A percentile compares a stretch with the other conserved stretches of the same genome.
These are phyloP conservation scores for Cotesia congregata DNA, from an alignment of 2,888 invertebrate genomes.

Conservation along the genomic window DNA sequence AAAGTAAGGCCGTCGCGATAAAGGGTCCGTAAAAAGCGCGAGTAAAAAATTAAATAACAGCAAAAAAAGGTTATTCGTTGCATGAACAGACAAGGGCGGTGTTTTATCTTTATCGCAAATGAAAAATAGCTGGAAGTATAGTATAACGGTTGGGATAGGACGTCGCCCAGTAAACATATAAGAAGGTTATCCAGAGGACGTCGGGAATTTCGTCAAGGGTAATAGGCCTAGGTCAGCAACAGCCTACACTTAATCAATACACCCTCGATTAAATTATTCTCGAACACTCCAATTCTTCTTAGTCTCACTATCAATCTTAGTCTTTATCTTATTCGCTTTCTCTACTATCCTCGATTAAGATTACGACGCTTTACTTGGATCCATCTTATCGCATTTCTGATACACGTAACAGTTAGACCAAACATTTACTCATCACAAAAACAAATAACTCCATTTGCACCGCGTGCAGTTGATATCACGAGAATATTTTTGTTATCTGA, in stretches of 20 bases:
- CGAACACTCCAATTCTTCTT: constrained; percentile 9
- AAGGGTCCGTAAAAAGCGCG: neutral
- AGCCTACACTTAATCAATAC: constrained; percentile 60
- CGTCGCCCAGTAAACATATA: constrained; percentile 46
- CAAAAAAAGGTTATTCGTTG: neutral
- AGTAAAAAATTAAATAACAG: neutral
- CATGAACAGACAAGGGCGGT: constrained; percentile 37
- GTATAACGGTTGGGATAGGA: constrained; percentile 63
- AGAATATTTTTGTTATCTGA: too few species aligned
- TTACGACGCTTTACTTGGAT: too few species aligned
- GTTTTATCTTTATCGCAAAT: constrained; percentile 54
- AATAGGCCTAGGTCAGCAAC: constrained; percentile 68
- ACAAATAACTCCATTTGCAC: too few species aligned
- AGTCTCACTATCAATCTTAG: constrained; percentile 12
- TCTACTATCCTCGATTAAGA: too few species aligned
- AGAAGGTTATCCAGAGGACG: constrained; percentile 63
- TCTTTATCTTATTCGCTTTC: constrained; percentile 21
- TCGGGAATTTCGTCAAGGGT: constrained; percentile 40
- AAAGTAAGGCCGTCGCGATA: neutral
- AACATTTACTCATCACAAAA: too few species aligned
- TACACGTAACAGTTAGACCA: too few species aligned
- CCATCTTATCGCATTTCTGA: too few species aligned
- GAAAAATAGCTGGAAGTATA: constrained; percentile 46
- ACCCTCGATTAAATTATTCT: constrained; percentile 21
- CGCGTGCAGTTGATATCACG: too few species aligned